These are phyloP conservation scores for Pluvialis apricaria DNA, from an alignment of 2,113 vertebrate genomes.

Conservation along the genomic window DNA sequence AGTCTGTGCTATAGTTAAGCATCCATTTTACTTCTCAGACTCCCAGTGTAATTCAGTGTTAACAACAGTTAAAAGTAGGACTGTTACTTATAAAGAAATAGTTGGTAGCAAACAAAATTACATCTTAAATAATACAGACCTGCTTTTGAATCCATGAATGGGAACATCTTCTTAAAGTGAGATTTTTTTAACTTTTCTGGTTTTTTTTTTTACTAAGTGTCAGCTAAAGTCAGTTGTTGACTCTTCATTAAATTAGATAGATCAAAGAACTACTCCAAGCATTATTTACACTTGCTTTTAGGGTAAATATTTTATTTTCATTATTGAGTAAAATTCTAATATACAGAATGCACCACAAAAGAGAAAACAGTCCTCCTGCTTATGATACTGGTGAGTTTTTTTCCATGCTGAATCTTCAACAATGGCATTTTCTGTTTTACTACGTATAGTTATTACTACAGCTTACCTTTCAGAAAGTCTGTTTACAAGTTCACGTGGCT, in stretches of 20 bases:
- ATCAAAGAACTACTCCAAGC: neutral
- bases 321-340: neutral
- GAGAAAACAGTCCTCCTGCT: neutral
- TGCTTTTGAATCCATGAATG: neutral
- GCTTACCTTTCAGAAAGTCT: constrained; percentile 62
- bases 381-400: neutral
- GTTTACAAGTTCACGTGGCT: neutral
- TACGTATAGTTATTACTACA: neutral
- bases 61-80: neutral
- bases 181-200: neutral
- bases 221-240: neutral
- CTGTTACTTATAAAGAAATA: neutral
- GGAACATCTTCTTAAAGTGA: neutral
- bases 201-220: neutral
- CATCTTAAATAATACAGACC: neutral
- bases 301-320: neutral
- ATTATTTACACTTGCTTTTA: neutral
- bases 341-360: neutral
- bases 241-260: neutral
- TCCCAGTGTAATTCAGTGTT: neutral
- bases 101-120: neutral
- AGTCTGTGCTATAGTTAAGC: neutral
- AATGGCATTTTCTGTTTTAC: neutral
- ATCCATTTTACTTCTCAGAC: neutral
- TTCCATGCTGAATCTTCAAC: neutral